Evolutionary conservation across 2,113 vertebrate genomes (phyloP).

Genomic region (Ptyas mucosa): DNA sequence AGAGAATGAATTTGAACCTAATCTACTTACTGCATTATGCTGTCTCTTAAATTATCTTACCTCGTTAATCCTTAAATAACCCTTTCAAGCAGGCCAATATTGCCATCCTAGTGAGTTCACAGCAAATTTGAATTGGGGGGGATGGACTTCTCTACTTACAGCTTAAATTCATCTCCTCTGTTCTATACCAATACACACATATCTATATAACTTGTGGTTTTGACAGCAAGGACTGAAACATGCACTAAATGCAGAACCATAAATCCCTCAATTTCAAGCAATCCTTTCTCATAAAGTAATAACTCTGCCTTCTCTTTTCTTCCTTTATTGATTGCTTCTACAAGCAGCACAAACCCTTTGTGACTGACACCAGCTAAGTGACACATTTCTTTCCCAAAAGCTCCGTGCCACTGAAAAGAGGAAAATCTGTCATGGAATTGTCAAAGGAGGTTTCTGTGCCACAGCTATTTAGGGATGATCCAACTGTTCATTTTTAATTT

Average conservation of each 20-base stretch:
- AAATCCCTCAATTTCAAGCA: slow-evolving; percentile 9
- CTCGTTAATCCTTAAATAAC: background rate
- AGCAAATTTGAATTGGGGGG: background rate
- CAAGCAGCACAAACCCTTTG: background rate
- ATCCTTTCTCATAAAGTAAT: slow-evolving; percentile 2
- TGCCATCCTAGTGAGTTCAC: background rate
- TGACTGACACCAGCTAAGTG: background rate
- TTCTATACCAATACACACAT: background rate
- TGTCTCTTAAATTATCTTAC: background rate
- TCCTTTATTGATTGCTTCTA: background rate
- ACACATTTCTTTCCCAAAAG: background rate
- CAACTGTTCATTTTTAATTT: background rate
- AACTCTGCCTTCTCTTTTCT: slow-evolving; percentile 6
- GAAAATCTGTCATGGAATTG: background rate
- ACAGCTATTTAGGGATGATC: background rate
- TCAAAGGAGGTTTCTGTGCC: background rate
- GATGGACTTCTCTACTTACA: background rate
- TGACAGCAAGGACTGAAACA: background rate
- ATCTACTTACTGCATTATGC: background rate
- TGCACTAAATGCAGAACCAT: background rate
- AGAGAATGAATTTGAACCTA: background rate
- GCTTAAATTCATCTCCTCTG: background rate
- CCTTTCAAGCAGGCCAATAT: background rate
- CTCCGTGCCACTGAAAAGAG: background rate
- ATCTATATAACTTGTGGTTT: background rate